phyloP scores from a whole-genome alignment of 2,888 invertebrate species.

The Cosmorhoe ocellata region DNA sequence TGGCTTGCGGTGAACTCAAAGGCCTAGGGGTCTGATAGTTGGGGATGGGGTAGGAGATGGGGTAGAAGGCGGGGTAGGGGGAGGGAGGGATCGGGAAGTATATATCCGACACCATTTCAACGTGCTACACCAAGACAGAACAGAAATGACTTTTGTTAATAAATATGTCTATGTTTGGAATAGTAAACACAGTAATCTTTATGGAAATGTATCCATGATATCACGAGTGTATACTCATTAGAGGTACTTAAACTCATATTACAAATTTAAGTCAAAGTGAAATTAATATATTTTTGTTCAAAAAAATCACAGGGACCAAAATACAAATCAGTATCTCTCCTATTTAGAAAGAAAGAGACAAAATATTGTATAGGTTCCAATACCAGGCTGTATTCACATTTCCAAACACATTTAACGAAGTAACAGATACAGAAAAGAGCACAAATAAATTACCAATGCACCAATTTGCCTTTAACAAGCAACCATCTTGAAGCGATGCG shows the following conservation, averaged over 20 bases:
- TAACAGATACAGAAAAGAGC: constrained; percentile 42
- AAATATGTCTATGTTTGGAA: constrained; percentile 42
- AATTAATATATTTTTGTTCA: too few species aligned
- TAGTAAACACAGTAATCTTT: constrained; percentile 36
- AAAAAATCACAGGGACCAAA: too few species aligned
- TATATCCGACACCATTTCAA: constrained; percentile 89
- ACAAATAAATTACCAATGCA: constrained; percentile 66
- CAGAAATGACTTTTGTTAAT: constrained; percentile 77
- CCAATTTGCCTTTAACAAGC: constrained; percentile 62
- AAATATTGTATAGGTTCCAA: too few species aligned
- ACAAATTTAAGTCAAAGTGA: too few species aligned
- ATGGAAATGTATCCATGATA: too few species aligned
- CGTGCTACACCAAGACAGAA: constrained; percentile 84
- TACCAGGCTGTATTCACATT: constrained; percentile 37
- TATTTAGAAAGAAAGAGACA: too few species aligned
- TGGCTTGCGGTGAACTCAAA: constrained; percentile 63
- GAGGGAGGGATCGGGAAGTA: constrained; percentile 84
- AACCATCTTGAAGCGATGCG: constrained; percentile 64
- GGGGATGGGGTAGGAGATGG: constrained; percentile 68
- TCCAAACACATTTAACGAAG: constrained; percentile 35
- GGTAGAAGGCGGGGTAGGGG: constrained; percentile 72
- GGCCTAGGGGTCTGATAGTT: constrained; percentile 39
- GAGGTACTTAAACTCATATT: too few species aligned
- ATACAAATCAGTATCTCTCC: too few species aligned
- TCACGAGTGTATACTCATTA: too few species aligned